Conservation (phyloP, 2,797 vertebrate species). For the Enteromius afrohamiltoni region DNA sequence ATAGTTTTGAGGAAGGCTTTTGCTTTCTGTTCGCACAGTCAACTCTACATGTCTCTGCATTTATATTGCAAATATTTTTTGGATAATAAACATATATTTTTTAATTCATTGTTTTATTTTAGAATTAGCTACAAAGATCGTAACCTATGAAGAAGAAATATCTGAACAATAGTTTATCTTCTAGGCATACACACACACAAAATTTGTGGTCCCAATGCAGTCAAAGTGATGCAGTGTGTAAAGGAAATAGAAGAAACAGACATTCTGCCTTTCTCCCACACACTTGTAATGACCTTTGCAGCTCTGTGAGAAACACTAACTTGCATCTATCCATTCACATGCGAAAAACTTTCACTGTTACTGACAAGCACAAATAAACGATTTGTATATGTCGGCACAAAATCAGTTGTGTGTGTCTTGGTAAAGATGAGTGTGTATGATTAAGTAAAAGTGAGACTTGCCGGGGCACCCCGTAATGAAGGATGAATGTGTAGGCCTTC, state of each 20-base stretch:
- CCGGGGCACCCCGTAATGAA: conserved; percentile 13
- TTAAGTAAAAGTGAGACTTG: conserved; percentile 10
- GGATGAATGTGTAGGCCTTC: conserved; percentile 38
- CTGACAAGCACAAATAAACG: neutral
- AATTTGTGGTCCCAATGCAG: conserved; percentile 9
- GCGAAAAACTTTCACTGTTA: conserved; percentile 9
- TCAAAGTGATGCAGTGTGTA: neutral
- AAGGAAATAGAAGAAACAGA: conserved; percentile 35
- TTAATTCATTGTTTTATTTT: neutral
- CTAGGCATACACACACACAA: neutral
- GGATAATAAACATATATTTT: neutral
- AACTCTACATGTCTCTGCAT: neutral
- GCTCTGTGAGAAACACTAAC: neutral
- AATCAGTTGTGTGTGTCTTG: neutral
- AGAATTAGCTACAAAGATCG: neutral
- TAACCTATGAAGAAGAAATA: neutral
- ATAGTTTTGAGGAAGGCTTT: neutral
- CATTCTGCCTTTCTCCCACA: neutral
- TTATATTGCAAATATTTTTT: neutral
- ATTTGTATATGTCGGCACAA: neutral
- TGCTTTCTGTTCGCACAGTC: conserved; percentile 2
- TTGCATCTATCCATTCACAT: neutral
- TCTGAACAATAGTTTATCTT: neutral
- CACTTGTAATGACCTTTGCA: neutral
- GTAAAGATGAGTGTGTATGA: neutral